These are phyloP conservation scores for Perdita meconis DNA, from an alignment of 2,888 invertebrate genomes.

Conservation along the genomic window DNA sequence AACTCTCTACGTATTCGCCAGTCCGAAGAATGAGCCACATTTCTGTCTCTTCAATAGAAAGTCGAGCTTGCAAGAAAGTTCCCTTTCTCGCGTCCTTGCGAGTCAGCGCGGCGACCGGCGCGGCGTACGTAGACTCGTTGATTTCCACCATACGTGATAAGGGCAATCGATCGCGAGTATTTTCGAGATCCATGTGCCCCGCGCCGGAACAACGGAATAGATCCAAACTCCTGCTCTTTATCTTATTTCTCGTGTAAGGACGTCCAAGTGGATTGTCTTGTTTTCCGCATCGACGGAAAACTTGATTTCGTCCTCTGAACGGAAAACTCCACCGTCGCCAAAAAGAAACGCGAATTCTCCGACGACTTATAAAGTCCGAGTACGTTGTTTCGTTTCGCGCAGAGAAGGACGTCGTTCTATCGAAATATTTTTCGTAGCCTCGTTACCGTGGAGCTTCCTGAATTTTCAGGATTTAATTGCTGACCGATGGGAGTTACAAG, in stretches of 20 bases:
- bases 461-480: neutral
- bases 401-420: too few relatives aligned
- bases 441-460: neutral
- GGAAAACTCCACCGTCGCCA: neutral
- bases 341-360: neutral
- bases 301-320: conserved; percentile 20
- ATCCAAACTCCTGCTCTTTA: conserved; percentile 49
- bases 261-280: conserved; percentile 62
- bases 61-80: conserved; percentile 1
- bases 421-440: neutral
- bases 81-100: conserved; percentile 55
- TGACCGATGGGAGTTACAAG: too few relatives aligned
- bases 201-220: conserved; percentile 27
- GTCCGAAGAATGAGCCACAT: conserved; percentile 25
- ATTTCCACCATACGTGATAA: conserved; percentile 72
- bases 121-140: conserved; percentile 67
- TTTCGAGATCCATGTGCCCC: conserved; percentile 26
- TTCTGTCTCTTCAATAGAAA: neutral
- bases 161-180: conserved; percentile 61
- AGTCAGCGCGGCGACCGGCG: conserved; percentile 19
- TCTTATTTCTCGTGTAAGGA: conserved; percentile 13
- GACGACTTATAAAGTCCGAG: neutral
- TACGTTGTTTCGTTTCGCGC: neutral
- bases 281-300: conserved; percentile 58
- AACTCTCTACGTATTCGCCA: conserved; percentile 8